A percentile compares a stretch with the other conserved stretches of the same genome.
These are phyloP conservation scores for Xiphorhynchus elegans DNA, from an alignment of 2,113 vertebrate genomes.

Conservation along the genomic window DNA sequence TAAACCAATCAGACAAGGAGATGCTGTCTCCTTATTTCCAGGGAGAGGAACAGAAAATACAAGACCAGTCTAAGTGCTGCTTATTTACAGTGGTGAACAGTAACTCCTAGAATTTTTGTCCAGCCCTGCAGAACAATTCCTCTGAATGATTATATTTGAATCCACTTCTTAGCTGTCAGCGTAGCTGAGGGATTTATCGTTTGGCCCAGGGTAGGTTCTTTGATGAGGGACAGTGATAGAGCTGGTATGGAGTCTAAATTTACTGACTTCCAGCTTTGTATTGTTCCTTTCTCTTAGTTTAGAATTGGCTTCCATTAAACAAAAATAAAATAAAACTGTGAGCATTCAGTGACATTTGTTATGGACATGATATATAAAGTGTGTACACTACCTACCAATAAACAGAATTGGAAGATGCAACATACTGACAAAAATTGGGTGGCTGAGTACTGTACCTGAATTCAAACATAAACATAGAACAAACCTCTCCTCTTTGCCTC, in stretches of 20 bases:
- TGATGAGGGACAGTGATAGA: neutral
- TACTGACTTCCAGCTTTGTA: neutral
- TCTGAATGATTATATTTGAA: neutral
- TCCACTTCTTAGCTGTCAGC: neutral
- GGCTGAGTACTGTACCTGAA: slow-evolving; percentile 33
- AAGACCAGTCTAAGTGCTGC: neutral
- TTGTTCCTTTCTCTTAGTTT: neutral
- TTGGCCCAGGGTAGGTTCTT: neutral
- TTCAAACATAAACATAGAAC: neutral
- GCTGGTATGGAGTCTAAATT: neutral
- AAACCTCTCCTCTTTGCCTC: neutral
- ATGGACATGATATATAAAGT: neutral
- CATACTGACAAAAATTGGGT: slow-evolving; percentile 2
- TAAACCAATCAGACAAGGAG: neutral
- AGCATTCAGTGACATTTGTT: neutral
- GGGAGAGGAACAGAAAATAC: neutral
- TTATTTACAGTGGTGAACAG: neutral
- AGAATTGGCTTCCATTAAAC: neutral
- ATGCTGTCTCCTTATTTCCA: neutral
- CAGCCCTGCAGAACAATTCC: neutral
- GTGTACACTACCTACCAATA: neutral
- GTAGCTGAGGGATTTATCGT: neutral
- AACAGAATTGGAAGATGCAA: neutral
- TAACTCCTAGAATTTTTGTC: neutral
- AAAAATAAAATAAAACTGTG: neutral